These are phyloP conservation scores for Pogonognathellus flavescens DNA, from an alignment of 1,140 invertebrate species.

Conservation along the genomic window DNA sequence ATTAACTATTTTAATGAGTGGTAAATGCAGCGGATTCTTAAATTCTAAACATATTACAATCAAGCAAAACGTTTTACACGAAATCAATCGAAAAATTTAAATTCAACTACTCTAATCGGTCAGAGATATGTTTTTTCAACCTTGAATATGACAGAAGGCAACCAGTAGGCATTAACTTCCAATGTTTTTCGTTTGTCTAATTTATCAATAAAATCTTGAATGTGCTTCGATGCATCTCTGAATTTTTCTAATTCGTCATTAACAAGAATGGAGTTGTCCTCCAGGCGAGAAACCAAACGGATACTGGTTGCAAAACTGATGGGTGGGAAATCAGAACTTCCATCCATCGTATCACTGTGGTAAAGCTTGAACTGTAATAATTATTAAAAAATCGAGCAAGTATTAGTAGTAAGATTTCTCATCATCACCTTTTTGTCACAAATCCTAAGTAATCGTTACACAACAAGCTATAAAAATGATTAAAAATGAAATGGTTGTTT, in stretches of 20 bases:
- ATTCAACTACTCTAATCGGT: too few relatives aligned
- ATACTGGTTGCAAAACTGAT: slow-evolving; percentile 33
- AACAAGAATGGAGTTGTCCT: slow-evolving; percentile 58
- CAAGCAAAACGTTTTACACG: too few relatives aligned
- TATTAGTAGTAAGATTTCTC: too few relatives aligned
- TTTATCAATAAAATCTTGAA: slow-evolving; percentile 57
- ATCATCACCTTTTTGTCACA: too few relatives aligned
- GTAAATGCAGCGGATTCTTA: too few relatives aligned
- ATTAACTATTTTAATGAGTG: background rate
- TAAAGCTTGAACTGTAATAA: background rate
- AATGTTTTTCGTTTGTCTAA: slow-evolving; percentile 57
- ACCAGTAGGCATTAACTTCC: slow-evolving; percentile 61
- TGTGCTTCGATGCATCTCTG: background rate
- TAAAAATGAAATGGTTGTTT: too few relatives aligned
- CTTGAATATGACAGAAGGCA: slow-evolving; percentile 52
- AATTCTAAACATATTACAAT: too few relatives aligned
- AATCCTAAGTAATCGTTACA: too few relatives aligned
- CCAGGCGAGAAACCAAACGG: slow-evolving; percentile 56
- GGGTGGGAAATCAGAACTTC: slow-evolving; percentile 47
- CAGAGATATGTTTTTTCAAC: too few relatives aligned
- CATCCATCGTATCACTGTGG: background rate
- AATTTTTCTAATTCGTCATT: slow-evolving; percentile 57
- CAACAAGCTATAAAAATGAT: too few relatives aligned
- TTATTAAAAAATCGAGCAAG: background rate
- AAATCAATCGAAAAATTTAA: too few relatives aligned